Evolutionary conservation across 1,140 invertebrate genomes (phyloP).

Genomic region (Apocrypta bakeri): DNA sequence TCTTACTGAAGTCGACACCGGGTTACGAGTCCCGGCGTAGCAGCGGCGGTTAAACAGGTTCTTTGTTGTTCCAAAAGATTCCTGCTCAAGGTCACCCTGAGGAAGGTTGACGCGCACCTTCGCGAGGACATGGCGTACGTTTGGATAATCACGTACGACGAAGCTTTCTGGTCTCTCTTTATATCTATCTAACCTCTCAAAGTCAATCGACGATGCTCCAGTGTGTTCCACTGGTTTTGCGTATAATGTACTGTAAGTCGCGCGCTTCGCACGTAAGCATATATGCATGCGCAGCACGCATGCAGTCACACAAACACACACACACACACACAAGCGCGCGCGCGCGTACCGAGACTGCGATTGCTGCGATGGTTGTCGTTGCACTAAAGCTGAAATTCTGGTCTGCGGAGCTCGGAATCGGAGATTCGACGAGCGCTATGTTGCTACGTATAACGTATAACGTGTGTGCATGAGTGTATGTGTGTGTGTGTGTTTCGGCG

Average conservation of each 20-base stretch:
- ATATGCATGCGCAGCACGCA: neutral
- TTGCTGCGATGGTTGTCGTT: no score
- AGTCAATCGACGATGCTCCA: neutral
- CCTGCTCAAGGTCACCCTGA: slow-evolving; percentile 33
- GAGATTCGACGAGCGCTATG: no score
- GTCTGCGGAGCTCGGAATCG: no score
- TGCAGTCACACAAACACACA: neutral
- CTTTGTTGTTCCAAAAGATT: slow-evolving; percentile 32
- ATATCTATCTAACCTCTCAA: neutral
- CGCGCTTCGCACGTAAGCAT: neutral
- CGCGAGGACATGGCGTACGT: slow-evolving; percentile 53
- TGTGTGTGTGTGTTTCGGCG: no score
- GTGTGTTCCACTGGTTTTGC: no score
- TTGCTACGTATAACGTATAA: no score
- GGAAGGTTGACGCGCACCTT: slow-evolving; percentile 52
- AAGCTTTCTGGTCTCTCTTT: neutral
- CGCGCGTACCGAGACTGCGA: no score
- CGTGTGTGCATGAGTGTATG: no score
- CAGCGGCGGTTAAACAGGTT: slow-evolving; percentile 1
- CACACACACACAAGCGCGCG: neutral
- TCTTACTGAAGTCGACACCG: slow-evolving; percentile 25
- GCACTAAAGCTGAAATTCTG: no score
- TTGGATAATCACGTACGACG: neutral
- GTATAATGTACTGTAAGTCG: no score
- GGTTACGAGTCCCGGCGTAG: slow-evolving; percentile 2